phyloP scores from a whole-genome alignment of 2,113 vertebrate species.

The Phaethon lepturus region DNA sequence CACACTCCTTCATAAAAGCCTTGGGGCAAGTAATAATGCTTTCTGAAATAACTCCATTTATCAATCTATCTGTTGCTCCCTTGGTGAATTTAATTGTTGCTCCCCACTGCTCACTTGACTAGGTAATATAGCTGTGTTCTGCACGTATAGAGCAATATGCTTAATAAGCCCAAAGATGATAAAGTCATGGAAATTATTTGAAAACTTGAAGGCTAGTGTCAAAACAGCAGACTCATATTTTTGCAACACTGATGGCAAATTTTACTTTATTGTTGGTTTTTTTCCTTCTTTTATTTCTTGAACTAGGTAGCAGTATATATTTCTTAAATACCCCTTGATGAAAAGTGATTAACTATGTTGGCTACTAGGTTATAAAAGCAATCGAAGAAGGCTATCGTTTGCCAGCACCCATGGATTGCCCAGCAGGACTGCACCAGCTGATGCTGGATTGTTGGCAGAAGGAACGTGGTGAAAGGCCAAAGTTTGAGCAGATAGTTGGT shows the following conservation, averaged over 20 bases:
- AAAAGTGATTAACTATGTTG: slow-evolving; percentile 55
- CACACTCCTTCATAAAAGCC: slow-evolving; percentile 36
- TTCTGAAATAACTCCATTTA: slow-evolving; percentile 70
- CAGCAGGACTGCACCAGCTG: slow-evolving; percentile 94
- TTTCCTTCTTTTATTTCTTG: not conserved
- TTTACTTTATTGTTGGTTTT: not conserved
- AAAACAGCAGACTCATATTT: not conserved
- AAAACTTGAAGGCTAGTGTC: not conserved
- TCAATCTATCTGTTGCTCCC: slow-evolving; percentile 63
- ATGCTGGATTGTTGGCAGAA: slow-evolving; percentile 99
- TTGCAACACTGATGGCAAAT: not conserved
- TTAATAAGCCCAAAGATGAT: slow-evolving; percentile 53
- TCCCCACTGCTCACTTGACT: slow-evolving; percentile 62
- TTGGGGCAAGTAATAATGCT: slow-evolving; percentile 64
- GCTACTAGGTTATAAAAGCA: slow-evolving; percentile 94
- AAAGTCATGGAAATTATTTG: slow-evolving; percentile 2
- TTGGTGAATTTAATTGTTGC: slow-evolving; percentile 67
- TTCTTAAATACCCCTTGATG: not conserved
- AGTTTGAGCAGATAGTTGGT: slow-evolving; percentile 98
- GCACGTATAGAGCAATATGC: slow-evolving; percentile 24
- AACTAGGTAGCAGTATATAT: not conserved
- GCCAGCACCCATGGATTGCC: slow-evolving; percentile 98
- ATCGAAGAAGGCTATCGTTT: slow-evolving; percentile 99
- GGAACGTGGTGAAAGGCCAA: slow-evolving; percentile 94
- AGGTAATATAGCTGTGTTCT: slow-evolving; percentile 55